These are phyloP conservation scores for Smittia aterrima DNA, from an alignment of 2,888 invertebrate species.

Conservation along the genomic window DNA sequence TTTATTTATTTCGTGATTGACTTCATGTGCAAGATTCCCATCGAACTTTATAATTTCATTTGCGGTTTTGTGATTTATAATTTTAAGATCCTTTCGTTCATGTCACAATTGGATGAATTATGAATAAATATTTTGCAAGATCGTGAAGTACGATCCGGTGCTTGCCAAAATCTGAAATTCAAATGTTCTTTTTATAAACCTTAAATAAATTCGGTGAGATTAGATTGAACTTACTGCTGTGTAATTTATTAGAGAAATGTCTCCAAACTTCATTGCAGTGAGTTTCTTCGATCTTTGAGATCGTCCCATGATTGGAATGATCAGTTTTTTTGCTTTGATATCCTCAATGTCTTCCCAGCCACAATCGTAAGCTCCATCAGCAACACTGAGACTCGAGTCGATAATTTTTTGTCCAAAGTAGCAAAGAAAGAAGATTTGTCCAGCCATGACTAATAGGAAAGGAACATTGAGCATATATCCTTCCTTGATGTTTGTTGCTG, in stretches of 20 bases:
- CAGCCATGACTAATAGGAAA: background rate
- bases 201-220: no score
- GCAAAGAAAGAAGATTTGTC: background rate
- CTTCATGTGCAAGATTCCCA: no score
- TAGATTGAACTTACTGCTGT: no score
- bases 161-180: background rate
- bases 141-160: background rate
- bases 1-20: no score
- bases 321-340: background rate
- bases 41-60: no score
- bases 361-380: background rate
- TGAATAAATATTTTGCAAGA: background rate
- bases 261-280: background rate
- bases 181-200: background rate
- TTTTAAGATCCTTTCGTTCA: no score
- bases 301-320: background rate
- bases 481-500: background rate
- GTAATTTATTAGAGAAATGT: background rate
- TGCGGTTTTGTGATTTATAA: no score
- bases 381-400: background rate
- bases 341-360: background rate
- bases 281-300: background rate
- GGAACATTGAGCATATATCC: background rate
- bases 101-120: no score
- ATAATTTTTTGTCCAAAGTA: background rate